These are phyloP conservation scores for Sanderia malayensis DNA, from an alignment of 30 jellyfish, hydroid and myxozoan genomes.

Conservation along the genomic window DNA sequence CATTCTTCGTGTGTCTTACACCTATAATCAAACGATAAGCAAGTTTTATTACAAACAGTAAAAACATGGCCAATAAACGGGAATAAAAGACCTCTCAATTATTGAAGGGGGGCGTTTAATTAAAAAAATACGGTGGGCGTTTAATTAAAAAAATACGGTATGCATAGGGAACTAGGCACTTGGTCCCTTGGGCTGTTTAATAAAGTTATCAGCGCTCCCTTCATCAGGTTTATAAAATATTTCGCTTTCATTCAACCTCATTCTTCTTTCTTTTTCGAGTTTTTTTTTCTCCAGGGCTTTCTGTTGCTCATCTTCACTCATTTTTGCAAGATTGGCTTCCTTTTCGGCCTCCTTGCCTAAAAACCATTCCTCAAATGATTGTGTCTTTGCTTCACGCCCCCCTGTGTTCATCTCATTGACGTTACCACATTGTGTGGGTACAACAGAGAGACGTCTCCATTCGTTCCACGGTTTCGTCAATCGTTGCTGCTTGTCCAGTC, in stretches of 20 bases:
- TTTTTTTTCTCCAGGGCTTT: constrained; percentile 30
- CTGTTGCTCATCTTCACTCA: constrained; percentile 40
- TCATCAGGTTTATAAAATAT: too few species aligned
- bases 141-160: too few species aligned
- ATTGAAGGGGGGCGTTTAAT: too few species aligned
- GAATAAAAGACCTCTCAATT: too few species aligned
- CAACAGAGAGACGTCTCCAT: constrained; percentile 50
- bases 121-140: too few species aligned
- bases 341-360: constrained; percentile 28
- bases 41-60: too few species aligned
- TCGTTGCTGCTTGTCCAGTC: constrained; percentile 5
- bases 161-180: too few species aligned
- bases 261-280: constrained; percentile 32
- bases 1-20: constrained; percentile 37
- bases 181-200: too few species aligned
- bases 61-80: too few species aligned
- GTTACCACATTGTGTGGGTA: constrained; percentile 15
- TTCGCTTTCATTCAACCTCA: too few species aligned
- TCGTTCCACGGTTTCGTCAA: constrained; percentile 55
- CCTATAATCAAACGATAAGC: too few species aligned
- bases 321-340: constrained; percentile 5
- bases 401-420: neutral
- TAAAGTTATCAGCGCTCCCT: too few species aligned
- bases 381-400: constrained; percentile 11
- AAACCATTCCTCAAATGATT: constrained; percentile 47